Conservation (phyloP, 2,888 invertebrate genomes). For the Dynastes tityus region DNA sequence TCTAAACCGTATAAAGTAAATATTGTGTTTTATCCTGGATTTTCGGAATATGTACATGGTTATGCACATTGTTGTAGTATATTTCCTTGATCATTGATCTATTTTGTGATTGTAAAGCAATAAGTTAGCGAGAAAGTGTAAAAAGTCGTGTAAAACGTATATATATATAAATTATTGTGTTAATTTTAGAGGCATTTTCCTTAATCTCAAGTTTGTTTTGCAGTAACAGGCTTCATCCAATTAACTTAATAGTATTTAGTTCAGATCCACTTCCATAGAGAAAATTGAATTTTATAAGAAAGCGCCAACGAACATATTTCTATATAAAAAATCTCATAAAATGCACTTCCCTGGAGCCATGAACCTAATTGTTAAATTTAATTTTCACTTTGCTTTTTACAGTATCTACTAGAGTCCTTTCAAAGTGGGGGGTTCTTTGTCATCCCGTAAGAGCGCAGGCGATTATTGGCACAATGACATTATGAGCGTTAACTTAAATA, state of each 20-base stretch:
- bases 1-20: background rate
- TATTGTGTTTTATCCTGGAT: background rate
- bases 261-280: background rate
- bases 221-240: background rate
- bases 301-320: background rate
- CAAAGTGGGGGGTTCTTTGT: background rate
- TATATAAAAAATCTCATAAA: background rate
- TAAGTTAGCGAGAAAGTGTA: background rate
- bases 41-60: background rate
- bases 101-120: background rate
- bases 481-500: background rate
- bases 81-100: background rate
- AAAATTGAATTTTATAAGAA: background rate
- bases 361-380: conserved; percentile 6
- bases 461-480: background rate
- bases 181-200: too few relatives aligned
- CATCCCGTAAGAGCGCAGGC: background rate
- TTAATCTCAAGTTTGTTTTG: too few relatives aligned
- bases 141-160: background rate
- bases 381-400: background rate
- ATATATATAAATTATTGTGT: background rate
- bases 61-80: background rate
- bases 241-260: background rate
- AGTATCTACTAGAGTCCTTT: background rate
- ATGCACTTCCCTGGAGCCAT: background rate